Evolutionary conservation across 2,113 vertebrate species (phyloP).

Genomic region (Cyrtonyx montezumae): DNA sequence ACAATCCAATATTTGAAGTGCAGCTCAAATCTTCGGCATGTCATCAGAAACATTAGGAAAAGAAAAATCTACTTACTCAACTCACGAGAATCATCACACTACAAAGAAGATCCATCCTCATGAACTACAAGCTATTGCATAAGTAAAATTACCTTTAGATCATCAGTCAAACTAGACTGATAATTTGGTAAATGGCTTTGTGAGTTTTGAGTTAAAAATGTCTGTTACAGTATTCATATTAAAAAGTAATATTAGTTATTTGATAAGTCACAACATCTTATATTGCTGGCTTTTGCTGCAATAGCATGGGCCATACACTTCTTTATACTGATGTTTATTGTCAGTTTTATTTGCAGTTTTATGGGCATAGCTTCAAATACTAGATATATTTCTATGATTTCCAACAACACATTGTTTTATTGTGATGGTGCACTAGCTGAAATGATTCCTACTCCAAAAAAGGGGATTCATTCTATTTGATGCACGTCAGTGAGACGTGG

Average conservation of each 20-base stretch:
- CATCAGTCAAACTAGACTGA: neutral
- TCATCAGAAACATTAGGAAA: neutral
- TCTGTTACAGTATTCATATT: neutral
- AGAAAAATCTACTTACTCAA: neutral
- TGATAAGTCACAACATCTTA: neutral
- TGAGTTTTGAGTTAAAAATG: too few relatives aligned
- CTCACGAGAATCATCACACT: neutral
- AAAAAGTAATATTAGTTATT: neutral
- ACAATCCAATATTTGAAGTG: neutral
- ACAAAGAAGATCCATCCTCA: neutral
- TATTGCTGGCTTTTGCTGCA: neutral
- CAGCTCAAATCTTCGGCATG: neutral
- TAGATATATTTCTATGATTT: neutral
- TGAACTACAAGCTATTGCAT: neutral
- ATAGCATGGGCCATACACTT: neutral
- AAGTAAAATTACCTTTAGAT: neutral
- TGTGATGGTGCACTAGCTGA: neutral
- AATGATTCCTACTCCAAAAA: constrained; percentile 8
- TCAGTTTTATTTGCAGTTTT: constrained; percentile 37
- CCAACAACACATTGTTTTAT: neutral
- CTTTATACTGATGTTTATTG: constrained; percentile 17
- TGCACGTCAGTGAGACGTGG: neutral
- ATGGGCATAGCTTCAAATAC: neutral
- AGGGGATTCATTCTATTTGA: neutral
- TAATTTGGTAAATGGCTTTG: neutral